Conservation (phyloP, 2,797 vertebrate genomes). For the Enteromius paludinosus region DNA sequence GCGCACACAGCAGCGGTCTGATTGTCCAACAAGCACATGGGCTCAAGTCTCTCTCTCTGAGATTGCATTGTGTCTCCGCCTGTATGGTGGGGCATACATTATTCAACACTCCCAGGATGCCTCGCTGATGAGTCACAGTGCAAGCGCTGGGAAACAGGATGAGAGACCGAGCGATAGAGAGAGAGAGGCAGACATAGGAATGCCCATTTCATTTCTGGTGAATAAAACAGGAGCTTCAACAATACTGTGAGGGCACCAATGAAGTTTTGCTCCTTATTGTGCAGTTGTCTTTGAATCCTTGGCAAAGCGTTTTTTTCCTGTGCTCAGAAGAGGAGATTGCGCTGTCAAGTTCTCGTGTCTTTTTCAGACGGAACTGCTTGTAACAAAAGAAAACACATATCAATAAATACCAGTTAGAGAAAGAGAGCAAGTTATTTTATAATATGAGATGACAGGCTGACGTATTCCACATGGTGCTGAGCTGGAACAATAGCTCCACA, state of each 20-base stretch:
- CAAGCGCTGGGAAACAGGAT: constrained; percentile 20
- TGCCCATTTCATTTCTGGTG: constrained; percentile 53
- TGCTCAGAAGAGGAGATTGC: constrained; percentile 35
- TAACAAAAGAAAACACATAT: constrained; percentile 47
- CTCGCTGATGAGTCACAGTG: constrained; percentile 53
- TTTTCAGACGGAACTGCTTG: constrained; percentile 30
- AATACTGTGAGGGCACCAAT: constrained; percentile 45
- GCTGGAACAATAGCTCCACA: constrained; percentile 4
- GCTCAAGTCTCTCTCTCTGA: constrained; percentile 30
- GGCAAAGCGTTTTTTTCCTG: background rate
- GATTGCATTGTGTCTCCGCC: constrained; percentile 56
- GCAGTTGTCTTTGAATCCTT: constrained; percentile 43
- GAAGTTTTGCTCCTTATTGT: constrained; percentile 49
- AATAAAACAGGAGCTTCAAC: constrained; percentile 53
- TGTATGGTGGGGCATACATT: constrained; percentile 55
- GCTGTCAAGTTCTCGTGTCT: constrained; percentile 43
- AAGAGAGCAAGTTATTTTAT: constrained; percentile 37
- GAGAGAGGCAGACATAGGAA: constrained; percentile 29
- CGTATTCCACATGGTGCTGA: constrained; percentile 7
- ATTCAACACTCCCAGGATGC: constrained; percentile 58
- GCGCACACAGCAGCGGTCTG: constrained; percentile 36
- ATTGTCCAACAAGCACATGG: constrained; percentile 49
- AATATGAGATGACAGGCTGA: constrained; percentile 36
- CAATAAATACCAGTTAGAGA: constrained; percentile 45
- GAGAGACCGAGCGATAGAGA: constrained; percentile 15